phyloP scores from a whole-genome alignment of 2,113 vertebrate genomes.

The Nanger granti region DNA sequence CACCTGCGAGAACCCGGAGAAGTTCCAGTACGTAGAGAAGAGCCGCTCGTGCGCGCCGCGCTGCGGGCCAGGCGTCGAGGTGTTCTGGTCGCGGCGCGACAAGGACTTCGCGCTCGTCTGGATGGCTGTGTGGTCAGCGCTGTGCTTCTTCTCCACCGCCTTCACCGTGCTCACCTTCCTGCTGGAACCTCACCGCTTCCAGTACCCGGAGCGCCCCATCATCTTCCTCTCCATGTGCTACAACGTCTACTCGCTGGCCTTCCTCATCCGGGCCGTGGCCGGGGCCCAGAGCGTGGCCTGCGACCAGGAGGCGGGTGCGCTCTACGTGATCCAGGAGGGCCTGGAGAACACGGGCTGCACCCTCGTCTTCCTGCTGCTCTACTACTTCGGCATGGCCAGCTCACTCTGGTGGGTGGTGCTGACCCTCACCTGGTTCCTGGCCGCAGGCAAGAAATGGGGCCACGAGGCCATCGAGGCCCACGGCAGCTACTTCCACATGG shows the following conservation, averaged over 20 bases:
- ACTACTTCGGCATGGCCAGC: conserved; percentile 98
- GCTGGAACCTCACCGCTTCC: conserved; percentile 95
- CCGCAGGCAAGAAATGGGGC: conserved; percentile 97
- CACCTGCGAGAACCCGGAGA: conserved; percentile 90
- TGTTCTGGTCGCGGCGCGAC: conserved; percentile 94
- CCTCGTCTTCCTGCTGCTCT: conserved; percentile 96
- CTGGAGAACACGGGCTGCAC: conserved; percentile 97
- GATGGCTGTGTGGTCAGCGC: conserved; percentile 96
- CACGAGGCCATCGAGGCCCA: conserved; percentile 97
- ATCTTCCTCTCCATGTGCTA: conserved; percentile 99
- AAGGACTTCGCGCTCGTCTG: conserved; percentile 98
- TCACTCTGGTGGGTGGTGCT: conserved; percentile 98
- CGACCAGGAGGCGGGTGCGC: conserved; percentile 90
- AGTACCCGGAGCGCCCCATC: conserved; percentile 97
- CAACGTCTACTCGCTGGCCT: conserved; percentile 96
- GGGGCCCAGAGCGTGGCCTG: conserved; percentile 96
- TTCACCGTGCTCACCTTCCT: conserved; percentile 98
- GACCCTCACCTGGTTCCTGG: conserved; percentile 98
- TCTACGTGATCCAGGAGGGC: conserved; percentile 96
- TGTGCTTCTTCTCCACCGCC: conserved; percentile 95
- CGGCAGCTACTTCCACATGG: conserved; percentile 98
- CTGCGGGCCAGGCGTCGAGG: conserved; percentile 91
- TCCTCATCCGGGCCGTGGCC: conserved; percentile 93
- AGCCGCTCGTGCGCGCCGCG: conserved; percentile 91
- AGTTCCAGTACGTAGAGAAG: conserved; percentile 96